phyloP scores from a whole-genome alignment of 1,140 invertebrate species.

The Dolichoris vasculosae region DNA sequence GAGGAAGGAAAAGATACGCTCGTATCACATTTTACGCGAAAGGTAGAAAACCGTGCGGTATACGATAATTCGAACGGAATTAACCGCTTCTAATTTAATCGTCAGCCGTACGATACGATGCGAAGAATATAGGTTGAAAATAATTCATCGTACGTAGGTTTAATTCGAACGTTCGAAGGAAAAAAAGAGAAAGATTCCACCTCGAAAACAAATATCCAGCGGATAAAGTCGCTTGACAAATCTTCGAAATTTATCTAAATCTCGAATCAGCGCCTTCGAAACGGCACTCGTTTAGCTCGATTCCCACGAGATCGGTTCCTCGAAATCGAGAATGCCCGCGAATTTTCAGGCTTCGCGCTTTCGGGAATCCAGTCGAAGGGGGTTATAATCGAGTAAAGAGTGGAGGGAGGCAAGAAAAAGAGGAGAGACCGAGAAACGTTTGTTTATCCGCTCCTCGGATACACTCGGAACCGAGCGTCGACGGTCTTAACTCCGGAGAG shows the following conservation, averaged over 20 bases:
- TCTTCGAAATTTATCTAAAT: slow-evolving; percentile 46
- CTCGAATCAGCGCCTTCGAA: slow-evolving; percentile 40
- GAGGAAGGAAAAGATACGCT: too few relatives aligned
- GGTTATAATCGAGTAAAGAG: slow-evolving; percentile 1
- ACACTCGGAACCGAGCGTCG: too few relatives aligned
- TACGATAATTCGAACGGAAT: too few relatives aligned
- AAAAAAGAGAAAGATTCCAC: background rate
- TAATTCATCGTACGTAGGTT: background rate
- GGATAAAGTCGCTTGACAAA: slow-evolving; percentile 48
- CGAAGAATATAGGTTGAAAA: background rate
- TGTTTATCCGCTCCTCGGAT: background rate
- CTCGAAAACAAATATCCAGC: slow-evolving; percentile 5
- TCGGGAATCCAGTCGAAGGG: slow-evolving; percentile 34
- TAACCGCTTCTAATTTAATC: background rate
- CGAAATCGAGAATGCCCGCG: slow-evolving; percentile 29
- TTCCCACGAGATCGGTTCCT: slow-evolving; percentile 44
- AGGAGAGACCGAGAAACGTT: background rate
- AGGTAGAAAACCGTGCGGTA: too few relatives aligned
- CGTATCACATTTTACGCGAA: too few relatives aligned
- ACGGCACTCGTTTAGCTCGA: slow-evolving; percentile 11
- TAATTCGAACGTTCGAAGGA: background rate
- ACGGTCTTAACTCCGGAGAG: background rate
- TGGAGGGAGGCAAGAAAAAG: background rate
- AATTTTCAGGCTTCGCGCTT: slow-evolving; percentile 44
- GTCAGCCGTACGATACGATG: background rate